A percentile compares a stretch with the other conserved stretches of the same genome.
phyloP scores from a whole-genome alignment of 2,888 invertebrate species.

The Chesias legatella region DNA sequence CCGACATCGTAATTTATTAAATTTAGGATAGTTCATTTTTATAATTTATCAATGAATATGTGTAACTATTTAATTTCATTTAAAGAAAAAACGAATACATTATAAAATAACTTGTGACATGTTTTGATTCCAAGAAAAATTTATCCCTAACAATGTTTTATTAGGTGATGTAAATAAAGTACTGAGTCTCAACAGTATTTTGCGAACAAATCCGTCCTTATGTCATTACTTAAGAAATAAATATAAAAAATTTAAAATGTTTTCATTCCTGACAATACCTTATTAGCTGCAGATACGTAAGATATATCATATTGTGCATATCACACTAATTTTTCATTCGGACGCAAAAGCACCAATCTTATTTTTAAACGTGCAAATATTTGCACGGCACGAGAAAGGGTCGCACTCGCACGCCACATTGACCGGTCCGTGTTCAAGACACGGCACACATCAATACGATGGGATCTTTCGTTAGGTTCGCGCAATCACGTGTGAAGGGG shows the following conservation, averaged over 20 bases:
- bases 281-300: no score
- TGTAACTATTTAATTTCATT: constrained; percentile 64
- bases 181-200: constrained; percentile 36
- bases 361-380: constrained; percentile 25
- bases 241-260: constrained; percentile 15
- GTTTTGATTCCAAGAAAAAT: constrained; percentile 40
- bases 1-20: constrained; percentile 80
- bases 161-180: constrained; percentile 47
- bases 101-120: constrained; percentile 54
- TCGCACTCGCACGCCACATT: constrained; percentile 20
- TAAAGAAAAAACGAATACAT: constrained; percentile 59
- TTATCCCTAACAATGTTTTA: constrained; percentile 61
- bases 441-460: constrained; percentile 64
- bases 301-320: no score
- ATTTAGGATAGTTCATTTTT: constrained; percentile 69
- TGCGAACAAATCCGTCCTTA: constrained; percentile 55
- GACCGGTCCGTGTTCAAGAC: constrained; percentile 34
- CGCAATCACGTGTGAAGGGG: constrained; percentile 76
- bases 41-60: constrained; percentile 71
- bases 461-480: constrained; percentile 59
- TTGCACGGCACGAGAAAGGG: constrained; percentile 19
- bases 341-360: constrained; percentile 14
- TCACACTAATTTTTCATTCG: no score
- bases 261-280: constrained; percentile 18
- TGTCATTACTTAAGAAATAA: constrained; percentile 64